phyloP scores from a whole-genome alignment of 2,888 invertebrate species.

The Molanna angustata region DNA sequence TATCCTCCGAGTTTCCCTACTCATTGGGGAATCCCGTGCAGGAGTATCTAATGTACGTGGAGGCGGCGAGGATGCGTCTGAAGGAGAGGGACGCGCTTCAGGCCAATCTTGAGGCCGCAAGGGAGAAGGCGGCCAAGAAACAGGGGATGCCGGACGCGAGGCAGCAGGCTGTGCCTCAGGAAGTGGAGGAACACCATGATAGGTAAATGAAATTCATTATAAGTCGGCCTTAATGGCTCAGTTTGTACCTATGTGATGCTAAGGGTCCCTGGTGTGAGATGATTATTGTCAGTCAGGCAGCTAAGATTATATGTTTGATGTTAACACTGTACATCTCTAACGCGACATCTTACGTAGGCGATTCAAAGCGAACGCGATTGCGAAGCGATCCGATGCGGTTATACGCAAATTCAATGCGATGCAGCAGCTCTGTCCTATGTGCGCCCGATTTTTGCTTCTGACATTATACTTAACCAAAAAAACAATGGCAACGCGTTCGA shows the following conservation, averaged over 20 bases:
- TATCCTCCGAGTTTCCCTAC: slow-evolving; percentile 44
- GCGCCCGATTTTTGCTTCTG: no score
- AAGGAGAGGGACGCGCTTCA: slow-evolving; percentile 62
- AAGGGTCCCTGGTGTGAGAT: no score
- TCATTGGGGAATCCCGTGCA: slow-evolving; percentile 48
- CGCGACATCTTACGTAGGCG: no score
- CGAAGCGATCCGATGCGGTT: no score
- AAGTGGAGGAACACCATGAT: slow-evolving; percentile 56
- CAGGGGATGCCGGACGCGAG: slow-evolving; percentile 5
- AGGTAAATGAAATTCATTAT: slow-evolving; percentile 36
- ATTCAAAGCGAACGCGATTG: no score
- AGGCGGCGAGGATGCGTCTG: slow-evolving; percentile 65
- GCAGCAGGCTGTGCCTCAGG: slow-evolving; percentile 43
- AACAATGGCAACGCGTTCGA: no score
- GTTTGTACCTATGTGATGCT: background rate
- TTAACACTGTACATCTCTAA: no score
- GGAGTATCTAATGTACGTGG: slow-evolving; percentile 65
- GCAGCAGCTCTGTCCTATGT: no score
- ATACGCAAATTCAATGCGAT: no score
- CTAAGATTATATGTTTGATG: no score
- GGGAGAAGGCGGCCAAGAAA: slow-evolving; percentile 39
- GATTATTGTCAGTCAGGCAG: no score
- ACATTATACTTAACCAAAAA: no score
- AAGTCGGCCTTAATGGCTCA: background rate
- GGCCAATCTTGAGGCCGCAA: slow-evolving; percentile 59